A percentile compares a stretch with the other conserved stretches of the same genome.
Conservation (phyloP, 1,140 invertebrate genomes). For the Drosophila grimshawi region DNA sequence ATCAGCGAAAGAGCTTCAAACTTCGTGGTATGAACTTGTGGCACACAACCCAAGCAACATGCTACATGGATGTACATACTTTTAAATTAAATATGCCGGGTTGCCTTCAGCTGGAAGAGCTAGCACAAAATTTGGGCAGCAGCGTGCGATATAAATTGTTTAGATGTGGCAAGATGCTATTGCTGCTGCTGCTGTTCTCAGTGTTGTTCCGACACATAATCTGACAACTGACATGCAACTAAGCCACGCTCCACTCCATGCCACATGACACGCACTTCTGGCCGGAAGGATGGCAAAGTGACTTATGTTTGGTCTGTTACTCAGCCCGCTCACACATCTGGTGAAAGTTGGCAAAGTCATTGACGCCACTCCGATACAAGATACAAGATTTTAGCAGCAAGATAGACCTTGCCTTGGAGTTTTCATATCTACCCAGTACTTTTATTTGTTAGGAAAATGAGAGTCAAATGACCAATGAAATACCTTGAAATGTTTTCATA, state of each 20-base stretch:
- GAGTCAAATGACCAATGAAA: no score
- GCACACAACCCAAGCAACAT: slow-evolving; percentile 50
- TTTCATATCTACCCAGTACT: background rate
- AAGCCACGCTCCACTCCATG: slow-evolving; percentile 11
- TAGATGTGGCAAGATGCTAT: slow-evolving; percentile 32
- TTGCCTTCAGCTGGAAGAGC: slow-evolving; percentile 8
- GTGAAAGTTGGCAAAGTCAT: slow-evolving; percentile 37
- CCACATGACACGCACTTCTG: slow-evolving; percentile 64
- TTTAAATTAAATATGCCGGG: slow-evolving; percentile 53
- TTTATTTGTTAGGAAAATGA: no score
- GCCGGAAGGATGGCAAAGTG: slow-evolving; percentile 43
- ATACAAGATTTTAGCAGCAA: background rate
- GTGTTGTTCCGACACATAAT: slow-evolving; percentile 66
- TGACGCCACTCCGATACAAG: slow-evolving; percentile 15
- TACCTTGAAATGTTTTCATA: no score
- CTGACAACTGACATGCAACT: slow-evolving; percentile 77
- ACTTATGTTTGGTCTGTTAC: slow-evolving; percentile 39
- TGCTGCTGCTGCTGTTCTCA: slow-evolving; percentile 39
- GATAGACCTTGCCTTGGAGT: background rate
- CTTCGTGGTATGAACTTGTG: background rate
- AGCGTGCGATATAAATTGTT: slow-evolving; percentile 58
- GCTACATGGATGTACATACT: slow-evolving; percentile 44
- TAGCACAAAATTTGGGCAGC: slow-evolving; percentile 22
- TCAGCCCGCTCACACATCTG: background rate
- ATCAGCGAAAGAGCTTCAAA: slow-evolving; percentile 59